Evolutionary conservation across 2,888 invertebrate genomes (phyloP).

Genomic region (Dysmachus trigonus): DNA sequence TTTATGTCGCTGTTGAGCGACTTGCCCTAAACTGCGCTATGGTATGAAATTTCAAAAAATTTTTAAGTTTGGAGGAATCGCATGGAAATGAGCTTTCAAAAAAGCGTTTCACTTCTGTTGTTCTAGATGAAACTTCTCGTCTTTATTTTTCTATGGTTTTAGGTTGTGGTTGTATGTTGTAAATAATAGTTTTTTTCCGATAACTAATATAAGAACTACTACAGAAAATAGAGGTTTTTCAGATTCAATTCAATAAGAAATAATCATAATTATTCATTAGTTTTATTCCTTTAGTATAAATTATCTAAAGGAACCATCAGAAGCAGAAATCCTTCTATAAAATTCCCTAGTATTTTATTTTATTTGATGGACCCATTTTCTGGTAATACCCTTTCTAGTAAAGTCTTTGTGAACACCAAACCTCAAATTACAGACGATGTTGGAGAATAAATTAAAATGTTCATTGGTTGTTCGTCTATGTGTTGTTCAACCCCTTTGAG

Average conservation of each 20-base stretch:
- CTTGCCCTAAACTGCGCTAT: too few relatives aligned
- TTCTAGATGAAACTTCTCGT: too few relatives aligned
- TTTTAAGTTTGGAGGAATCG: too few relatives aligned
- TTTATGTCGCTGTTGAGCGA: too few relatives aligned
- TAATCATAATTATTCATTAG: background rate
- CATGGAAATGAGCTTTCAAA: too few relatives aligned
- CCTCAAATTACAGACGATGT: background rate
- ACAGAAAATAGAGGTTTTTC: background rate
- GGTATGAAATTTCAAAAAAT: too few relatives aligned
- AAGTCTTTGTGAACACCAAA: background rate
- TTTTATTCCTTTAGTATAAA: background rate
- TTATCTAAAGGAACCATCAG: background rate
- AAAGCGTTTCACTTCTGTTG: too few relatives aligned
- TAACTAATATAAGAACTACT: too few relatives aligned
- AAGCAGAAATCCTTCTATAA: too few relatives aligned
- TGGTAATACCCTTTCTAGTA: background rate
- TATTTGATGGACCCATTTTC: background rate
- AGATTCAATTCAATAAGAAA: background rate
- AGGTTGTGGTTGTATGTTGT: too few relatives aligned
- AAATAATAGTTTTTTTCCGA: too few relatives aligned
- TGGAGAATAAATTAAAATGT: background rate
- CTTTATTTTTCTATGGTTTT: too few relatives aligned
- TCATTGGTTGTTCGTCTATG: background rate
- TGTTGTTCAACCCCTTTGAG: background rate
- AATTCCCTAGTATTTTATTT: background rate